Evolutionary conservation across 2,113 vertebrate genomes (phyloP).

Genomic region (Pangasianodon gigas): DNA sequence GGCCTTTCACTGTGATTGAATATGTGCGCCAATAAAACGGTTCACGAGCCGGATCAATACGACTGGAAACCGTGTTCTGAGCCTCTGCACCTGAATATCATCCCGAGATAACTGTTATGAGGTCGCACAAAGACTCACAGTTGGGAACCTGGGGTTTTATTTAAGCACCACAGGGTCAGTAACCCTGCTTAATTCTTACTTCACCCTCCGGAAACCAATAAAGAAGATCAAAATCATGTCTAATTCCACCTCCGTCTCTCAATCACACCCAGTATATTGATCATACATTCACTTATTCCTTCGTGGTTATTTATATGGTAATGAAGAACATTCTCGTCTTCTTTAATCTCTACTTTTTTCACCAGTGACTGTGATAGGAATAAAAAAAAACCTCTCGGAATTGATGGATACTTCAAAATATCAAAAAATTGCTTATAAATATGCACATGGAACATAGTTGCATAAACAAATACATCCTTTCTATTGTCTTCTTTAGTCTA

Average conservation of each 20-base stretch:
- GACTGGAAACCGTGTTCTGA: conserved; percentile 1
- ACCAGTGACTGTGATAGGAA: not conserved
- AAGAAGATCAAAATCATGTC: conserved; percentile 24
- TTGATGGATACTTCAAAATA: conserved; percentile 40
- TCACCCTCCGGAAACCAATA: not conserved
- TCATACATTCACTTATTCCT: conserved; percentile 47
- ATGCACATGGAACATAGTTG: not conserved
- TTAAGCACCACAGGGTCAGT: conserved; percentile 24
- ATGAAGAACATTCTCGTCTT: conserved; percentile 55
- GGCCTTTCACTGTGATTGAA: conserved; percentile 51
- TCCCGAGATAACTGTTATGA: not conserved
- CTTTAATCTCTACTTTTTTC: conserved; percentile 48
- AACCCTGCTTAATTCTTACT: not conserved
- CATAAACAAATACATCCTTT: not conserved
- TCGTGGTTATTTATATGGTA: conserved; percentile 62
- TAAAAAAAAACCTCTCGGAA: not conserved
- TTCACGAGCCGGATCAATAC: conserved; percentile 9
- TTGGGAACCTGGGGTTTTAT: not conserved
- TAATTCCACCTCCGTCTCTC: conserved; percentile 8
- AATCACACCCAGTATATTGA: conserved; percentile 48
- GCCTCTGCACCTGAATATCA: not conserved
- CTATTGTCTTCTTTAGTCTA: not conserved
- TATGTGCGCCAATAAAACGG: conserved; percentile 30
- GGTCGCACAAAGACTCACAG: conserved; percentile 6
- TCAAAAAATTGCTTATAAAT: conserved; percentile 36